phyloP scores from a whole-genome alignment of 2,797 vertebrate species.

The Helostoma temminkii region DNA sequence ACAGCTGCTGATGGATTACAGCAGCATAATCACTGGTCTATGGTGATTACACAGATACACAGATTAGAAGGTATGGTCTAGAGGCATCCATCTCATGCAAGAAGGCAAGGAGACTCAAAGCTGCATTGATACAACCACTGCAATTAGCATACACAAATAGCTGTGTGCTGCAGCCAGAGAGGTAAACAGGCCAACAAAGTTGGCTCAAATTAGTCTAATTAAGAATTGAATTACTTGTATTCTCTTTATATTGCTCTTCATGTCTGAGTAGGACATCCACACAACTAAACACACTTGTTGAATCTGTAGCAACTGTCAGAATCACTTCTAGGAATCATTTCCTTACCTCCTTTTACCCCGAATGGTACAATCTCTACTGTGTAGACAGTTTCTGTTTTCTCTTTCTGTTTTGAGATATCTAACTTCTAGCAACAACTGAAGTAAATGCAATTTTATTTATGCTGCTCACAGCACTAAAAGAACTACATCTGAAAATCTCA shows the following conservation, averaged over 20 bases:
- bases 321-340: background rate
- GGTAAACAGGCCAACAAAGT: conserved; percentile 72
- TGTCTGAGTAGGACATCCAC: conserved; percentile 16
- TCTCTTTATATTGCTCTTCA: conserved; percentile 28
- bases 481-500: background rate
- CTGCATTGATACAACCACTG: conserved; percentile 59
- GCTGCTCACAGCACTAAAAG: background rate
- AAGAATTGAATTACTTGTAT: conserved; percentile 66
- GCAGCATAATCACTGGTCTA: conserved; percentile 50
- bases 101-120: conserved; percentile 27
- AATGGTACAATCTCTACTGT: background rate
- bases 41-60: conserved; percentile 57
- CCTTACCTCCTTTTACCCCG: background rate
- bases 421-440: background rate
- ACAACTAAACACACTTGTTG: background rate
- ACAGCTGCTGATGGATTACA: conserved; percentile 63
- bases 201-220: conserved; percentile 71
- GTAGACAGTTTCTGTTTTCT: background rate
- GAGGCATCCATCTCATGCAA: conserved; percentile 64
- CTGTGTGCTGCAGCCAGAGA: conserved; percentile 51
- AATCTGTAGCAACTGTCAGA: background rate
- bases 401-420: background rate
- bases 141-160: conserved; percentile 77
- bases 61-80: conserved; percentile 44
- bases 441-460: background rate